Conservation (phyloP, 2,888 invertebrate species). For the Acanthosepion lycidas region DNA sequence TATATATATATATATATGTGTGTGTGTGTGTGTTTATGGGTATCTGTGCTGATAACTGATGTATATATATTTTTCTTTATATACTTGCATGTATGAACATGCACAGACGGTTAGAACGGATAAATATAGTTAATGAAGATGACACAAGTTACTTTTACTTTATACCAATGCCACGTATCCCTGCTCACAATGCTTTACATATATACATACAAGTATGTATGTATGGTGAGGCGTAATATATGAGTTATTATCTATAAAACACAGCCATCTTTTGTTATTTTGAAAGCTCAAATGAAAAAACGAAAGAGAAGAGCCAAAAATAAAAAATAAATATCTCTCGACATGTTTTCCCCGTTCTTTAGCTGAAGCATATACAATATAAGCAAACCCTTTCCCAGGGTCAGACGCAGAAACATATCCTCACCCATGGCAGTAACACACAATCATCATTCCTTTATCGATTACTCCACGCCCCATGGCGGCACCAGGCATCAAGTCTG, state of each 20-base stretch:
- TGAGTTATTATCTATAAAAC: background rate
- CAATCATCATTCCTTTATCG: slow-evolving; percentile 11
- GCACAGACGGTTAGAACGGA: too few relatives aligned
- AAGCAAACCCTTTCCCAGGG: background rate
- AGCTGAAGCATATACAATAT: background rate
- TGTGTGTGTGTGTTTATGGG: too few relatives aligned
- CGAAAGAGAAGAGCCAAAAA: background rate
- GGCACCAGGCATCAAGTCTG: slow-evolving; percentile 14
- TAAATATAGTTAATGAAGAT: too few relatives aligned
- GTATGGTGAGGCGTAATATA: background rate
- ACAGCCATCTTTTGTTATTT: background rate
- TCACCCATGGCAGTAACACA: background rate
- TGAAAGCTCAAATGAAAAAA: background rate
- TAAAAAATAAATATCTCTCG: background rate
- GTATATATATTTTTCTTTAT: too few relatives aligned
- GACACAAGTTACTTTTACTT: too few relatives aligned
- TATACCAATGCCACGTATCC: too few relatives aligned
- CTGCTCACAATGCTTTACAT: too few relatives aligned
- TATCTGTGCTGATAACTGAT: too few relatives aligned
- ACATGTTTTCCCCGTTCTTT: background rate
- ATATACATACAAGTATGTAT: background rate
- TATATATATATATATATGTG: too few relatives aligned
- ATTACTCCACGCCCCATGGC: background rate
- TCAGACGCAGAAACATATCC: background rate
- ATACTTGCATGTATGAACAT: too few relatives aligned